Evolutionary conservation across 1,140 invertebrate genomes (phyloP).

Genomic region (Sarcophaga peregrina): DNA sequence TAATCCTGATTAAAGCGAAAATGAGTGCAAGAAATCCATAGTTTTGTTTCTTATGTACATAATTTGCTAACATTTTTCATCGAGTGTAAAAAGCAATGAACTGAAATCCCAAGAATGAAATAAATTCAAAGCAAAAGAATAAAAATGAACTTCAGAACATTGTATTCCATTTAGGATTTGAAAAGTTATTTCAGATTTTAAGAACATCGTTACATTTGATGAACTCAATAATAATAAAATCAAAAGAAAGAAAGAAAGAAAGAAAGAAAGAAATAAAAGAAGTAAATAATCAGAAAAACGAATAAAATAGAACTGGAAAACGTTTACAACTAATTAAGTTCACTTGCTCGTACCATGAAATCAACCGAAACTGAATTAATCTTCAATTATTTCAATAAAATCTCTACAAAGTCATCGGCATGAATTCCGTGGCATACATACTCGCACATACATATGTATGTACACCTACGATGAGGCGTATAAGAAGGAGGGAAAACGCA

Average conservation of each 20-base stretch:
- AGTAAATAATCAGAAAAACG: no score
- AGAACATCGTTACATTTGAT: background rate
- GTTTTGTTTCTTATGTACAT: no score
- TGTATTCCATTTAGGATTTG: background rate
- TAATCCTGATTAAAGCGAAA: no score
- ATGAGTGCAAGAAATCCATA: no score
- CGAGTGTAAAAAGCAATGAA: background rate
- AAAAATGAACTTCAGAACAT: slow-evolving; percentile 1
- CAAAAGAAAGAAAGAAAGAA: no score
- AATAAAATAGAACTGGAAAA: background rate
- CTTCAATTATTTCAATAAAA: background rate
- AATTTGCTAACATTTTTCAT: background rate
- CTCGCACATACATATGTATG: no score
- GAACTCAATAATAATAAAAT: background rate
- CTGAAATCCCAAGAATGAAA: background rate
- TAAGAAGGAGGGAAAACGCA: background rate
- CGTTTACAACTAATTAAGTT: background rate
- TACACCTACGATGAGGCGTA: background rate
- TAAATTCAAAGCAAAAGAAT: background rate
- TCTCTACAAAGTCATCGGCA: background rate
- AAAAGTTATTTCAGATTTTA: slow-evolving; percentile 5
- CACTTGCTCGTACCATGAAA: background rate
- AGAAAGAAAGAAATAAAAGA: no score
- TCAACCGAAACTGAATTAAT: background rate
- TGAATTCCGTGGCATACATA: no score